These are phyloP conservation scores for Trachelipus rathkii DNA, from an alignment of 1,140 invertebrate genomes.

Conservation along the genomic window DNA sequence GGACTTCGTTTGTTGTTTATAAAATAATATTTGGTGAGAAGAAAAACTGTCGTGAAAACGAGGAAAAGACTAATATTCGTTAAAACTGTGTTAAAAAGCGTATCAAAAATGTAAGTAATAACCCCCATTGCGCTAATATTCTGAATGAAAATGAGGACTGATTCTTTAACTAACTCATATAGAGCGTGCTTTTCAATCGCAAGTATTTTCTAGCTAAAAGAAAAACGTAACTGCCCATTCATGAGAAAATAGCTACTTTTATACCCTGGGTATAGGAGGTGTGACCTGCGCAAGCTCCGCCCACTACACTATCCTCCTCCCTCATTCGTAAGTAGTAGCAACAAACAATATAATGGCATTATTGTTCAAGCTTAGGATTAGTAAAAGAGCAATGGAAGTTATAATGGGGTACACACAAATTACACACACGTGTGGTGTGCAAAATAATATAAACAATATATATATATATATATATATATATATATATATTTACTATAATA, in stretches of 20 bases:
- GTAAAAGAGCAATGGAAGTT: not conserved
- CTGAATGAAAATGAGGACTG: not conserved
- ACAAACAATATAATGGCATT: not conserved
- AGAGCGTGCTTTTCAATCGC: not conserved
- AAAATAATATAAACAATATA: not conserved
- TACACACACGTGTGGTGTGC: not conserved
- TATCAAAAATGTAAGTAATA: not conserved
- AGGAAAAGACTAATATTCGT: not conserved
- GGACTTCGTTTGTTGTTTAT: constrained; percentile 51
- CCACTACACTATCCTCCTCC: not conserved
- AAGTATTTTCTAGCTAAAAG: not conserved
- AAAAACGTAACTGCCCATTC: not conserved
- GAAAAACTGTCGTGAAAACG: not conserved
- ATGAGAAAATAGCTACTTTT: not conserved
- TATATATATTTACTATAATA: not conserved
- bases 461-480: constrained; percentile 11
- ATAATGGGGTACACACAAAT: not conserved
- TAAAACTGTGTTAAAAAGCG: not conserved
- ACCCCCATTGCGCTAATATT: not conserved
- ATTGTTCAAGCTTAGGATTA: not conserved
- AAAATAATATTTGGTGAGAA: not conserved
- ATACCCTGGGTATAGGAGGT: not conserved
- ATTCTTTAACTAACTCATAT: not conserved
- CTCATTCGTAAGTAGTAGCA: not conserved
- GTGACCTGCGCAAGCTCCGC: not conserved